Base-by-base conservation (phyloP, 2,113 vertebrate species). In the Plestiodon gilberti region DNA sequence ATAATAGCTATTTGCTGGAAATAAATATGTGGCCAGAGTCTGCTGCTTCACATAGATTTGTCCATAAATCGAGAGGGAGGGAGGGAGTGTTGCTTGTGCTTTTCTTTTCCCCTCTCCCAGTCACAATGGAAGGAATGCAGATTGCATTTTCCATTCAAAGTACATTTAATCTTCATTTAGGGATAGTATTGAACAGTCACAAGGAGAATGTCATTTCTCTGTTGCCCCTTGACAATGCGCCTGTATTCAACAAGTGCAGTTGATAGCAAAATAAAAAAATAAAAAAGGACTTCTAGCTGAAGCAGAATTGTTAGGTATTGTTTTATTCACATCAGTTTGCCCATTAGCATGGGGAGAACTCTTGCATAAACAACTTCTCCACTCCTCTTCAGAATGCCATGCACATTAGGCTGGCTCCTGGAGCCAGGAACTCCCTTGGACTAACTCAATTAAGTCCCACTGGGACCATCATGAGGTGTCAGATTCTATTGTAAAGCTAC, bases 111-210 rank as follows among this genome's bases (percentile, higher is more conserved):
- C 84, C 84, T 89, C 70, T 94, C 75, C 84, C 82, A 88, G 76
- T 94, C 73, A 77, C 88, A 93, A 92, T 91, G 83, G 38, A 90
- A 89, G 85, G 73, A 87, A 90, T 59, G 57, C 57, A 86, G 87
- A 90, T 91, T 90, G 65, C 89, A 59, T 93, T 94, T 92, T 92
- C 90, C 92, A 94, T 93, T 94, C 87, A 90, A 93, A 94, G 86
- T 84, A 87, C 55, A 93, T 94, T 92, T 93, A 91, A 90, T 94
- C 92, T 93, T 95, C 89, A 95, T 95, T 94, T 91, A 87, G 87
- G 77, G 73, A 81, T 83, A 78, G 83, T 90, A 95, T 84, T 92
- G 93, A 94, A 88, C 40, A 62, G 86, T 90, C 89, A 93, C 76
- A 92, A 90, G 86, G 90, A 96, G 91, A 94, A 94, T 92, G 93